phyloP scores from a whole-genome alignment of 2,797 vertebrate species.

The Pseudomugil gertrudae region DNA sequence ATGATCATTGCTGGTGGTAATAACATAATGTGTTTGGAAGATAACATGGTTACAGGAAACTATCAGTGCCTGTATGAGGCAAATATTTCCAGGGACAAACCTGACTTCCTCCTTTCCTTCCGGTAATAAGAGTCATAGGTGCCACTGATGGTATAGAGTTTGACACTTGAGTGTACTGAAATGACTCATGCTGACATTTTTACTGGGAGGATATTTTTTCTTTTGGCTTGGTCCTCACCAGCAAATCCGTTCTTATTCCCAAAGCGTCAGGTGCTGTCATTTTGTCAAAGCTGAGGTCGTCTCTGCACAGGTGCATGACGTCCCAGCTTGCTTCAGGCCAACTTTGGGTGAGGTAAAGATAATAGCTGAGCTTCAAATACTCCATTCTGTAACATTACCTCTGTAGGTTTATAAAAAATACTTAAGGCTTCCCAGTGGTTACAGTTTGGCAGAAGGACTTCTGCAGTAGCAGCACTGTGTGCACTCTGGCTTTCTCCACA shows the following conservation, averaged over 20 bases:
- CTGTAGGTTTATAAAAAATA: neutral
- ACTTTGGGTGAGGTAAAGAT: neutral
- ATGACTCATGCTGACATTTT: slow-evolving; percentile 1
- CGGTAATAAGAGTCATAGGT: neutral
- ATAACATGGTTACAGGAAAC: neutral
- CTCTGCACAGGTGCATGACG: neutral
- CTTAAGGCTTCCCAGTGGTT: neutral
- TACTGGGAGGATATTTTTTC: neutral
- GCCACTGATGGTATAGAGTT: neutral
- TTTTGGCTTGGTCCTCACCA: slow-evolving; percentile 3
- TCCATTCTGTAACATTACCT: neutral
- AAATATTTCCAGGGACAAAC: neutral
- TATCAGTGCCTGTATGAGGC: neutral
- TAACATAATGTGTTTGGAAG: no score
- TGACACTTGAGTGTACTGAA: neutral
- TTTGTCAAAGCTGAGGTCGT: neutral
- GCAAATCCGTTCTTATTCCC: neutral
- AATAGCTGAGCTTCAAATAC: neutral
- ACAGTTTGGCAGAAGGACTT: neutral
- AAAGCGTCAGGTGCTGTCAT: neutral
- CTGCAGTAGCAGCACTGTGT: neutral
- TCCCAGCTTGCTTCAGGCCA: neutral
- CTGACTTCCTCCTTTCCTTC: neutral
- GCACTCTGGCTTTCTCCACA: neutral
- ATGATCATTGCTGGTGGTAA: neutral